Base-by-base conservation (phyloP, 30 jellyfish, hydroid and myxozoan genomes). In the Cassiopea xamachana region DNA sequence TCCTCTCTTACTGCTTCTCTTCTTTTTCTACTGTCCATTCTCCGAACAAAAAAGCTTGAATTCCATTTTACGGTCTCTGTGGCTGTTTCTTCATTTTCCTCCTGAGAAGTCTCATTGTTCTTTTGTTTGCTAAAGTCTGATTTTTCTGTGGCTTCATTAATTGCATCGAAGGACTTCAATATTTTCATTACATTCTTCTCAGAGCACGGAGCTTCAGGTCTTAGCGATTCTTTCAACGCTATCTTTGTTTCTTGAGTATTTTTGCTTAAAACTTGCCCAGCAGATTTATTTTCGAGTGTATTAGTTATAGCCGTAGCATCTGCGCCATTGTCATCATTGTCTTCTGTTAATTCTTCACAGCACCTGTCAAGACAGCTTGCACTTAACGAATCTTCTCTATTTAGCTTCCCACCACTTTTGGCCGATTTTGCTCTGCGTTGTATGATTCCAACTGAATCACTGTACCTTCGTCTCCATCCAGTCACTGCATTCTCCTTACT, bases 351-450 rank as follows among this genome's bases (percentile, higher is more conserved):
- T 71, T 71, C 80, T 71, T 71, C 80, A 71, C 58, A 71, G 55
- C 80, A 71, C 80, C 80, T 71, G 80, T 71, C 80, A 43, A 71
- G 50, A 55, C 80, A 71, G 15, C 58, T 19, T 71, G 80, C 15
- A 16, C 80, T 71, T 1, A 71, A 19, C 50, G 80, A 71, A 71
- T 71, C 27, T 43, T 71, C 80, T 71, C 80, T 71, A 8, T 14
- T 71, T 5, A 71, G 80, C 15, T 71, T 71, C 15, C 27, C 27
- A n/a, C 80, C 55, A 1, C 39, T 71, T 14, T 6, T 71, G 15
- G 58, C 58, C 55, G 80, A 14, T 43, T 14, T 5, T 71, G 27
- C 15, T 5, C 27, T 19, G 27, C 80, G 80, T 71, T 43, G 51
- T 15, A 71, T 12, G 5, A 71, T 71, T 43, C 80, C 80, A 71